These are phyloP conservation scores for Dolichallabes microphthalmus DNA, from an alignment of 2,113 vertebrate species.

Conservation along the genomic window DNA sequence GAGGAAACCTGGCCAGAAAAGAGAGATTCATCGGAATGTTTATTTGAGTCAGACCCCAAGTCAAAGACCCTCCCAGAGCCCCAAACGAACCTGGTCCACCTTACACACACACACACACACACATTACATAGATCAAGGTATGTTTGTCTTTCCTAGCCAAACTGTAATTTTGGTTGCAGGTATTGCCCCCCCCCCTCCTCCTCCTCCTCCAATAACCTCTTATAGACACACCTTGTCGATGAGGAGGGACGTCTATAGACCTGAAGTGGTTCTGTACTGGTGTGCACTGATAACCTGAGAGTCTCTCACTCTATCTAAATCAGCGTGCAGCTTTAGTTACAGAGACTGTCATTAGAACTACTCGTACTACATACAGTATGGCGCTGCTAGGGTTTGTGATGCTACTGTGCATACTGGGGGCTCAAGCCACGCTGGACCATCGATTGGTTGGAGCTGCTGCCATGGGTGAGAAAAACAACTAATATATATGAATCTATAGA, in stretches of 20 bases:
- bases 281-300: constrained; percentile 48
- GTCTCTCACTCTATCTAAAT: constrained; percentile 39
- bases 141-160: constrained; percentile 75
- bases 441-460: constrained; percentile 64
- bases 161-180: constrained; percentile 68
- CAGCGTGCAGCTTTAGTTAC: constrained; percentile 49
- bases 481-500: neutral
- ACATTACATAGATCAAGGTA: constrained; percentile 69
- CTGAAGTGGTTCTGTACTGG: constrained; percentile 34
- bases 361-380: constrained; percentile 51
- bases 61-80: constrained; percentile 56
- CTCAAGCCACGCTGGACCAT: constrained; percentile 65
- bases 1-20: constrained; percentile 72
- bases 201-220: constrained; percentile 32
- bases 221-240: constrained; percentile 30
- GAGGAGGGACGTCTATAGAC: constrained; percentile 56
- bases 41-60: constrained; percentile 72
- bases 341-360: constrained; percentile 62
- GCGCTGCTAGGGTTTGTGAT: constrained; percentile 62
- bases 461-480: constrained; percentile 68
- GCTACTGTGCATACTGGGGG: constrained; percentile 70
- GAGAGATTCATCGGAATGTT: constrained; percentile 77
- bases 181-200: constrained; percentile 57
- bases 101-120: constrained; percentile 52
- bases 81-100: constrained; percentile 46